Evolutionary conservation across 2,888 invertebrate genomes (phyloP).

Genomic region (Gymnosoma rotundatum): DNA sequence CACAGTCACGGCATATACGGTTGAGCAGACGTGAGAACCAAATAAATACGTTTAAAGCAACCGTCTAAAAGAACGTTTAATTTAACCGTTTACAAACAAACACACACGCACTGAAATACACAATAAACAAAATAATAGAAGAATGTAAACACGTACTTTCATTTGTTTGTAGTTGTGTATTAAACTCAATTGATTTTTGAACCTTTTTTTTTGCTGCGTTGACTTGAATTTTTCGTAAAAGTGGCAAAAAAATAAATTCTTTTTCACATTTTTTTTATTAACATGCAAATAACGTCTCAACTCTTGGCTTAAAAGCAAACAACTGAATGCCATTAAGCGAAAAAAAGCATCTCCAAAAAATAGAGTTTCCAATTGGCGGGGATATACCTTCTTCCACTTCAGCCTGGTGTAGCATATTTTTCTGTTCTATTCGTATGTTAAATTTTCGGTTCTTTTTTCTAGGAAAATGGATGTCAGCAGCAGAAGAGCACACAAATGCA

Average conservation of each 20-base stretch:
- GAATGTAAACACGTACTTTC: slow-evolving; percentile 39
- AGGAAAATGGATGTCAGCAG: slow-evolving; percentile 43
- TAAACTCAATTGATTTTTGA: slow-evolving; percentile 62
- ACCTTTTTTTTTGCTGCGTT: slow-evolving; percentile 8
- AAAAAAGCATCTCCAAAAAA: slow-evolving; percentile 59
- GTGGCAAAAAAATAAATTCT: background rate
- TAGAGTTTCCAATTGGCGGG: slow-evolving; percentile 3
- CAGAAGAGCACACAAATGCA: slow-evolving; percentile 48
- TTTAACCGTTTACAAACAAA: slow-evolving; percentile 16
- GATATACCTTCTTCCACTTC: background rate
- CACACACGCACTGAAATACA: slow-evolving; percentile 17
- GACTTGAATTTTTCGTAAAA: slow-evolving; percentile 35
- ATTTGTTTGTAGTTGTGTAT: slow-evolving; percentile 8
- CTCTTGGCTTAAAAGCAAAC: slow-evolving; percentile 59
- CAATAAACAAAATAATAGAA: too few relatives aligned
- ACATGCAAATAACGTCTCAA: slow-evolving; percentile 61
- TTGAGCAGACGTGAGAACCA: slow-evolving; percentile 24
- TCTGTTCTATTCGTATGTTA: slow-evolving; percentile 6
- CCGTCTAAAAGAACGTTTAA: slow-evolving; percentile 37
- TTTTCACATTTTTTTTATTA: background rate
- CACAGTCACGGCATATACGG: background rate
- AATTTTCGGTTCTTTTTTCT: slow-evolving; percentile 26
- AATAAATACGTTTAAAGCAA: slow-evolving; percentile 45
- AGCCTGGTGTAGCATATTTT: background rate
- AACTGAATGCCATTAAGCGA: slow-evolving; percentile 55